A percentile compares a stretch with the other conserved stretches of the same genome.
phyloP scores from a whole-genome alignment of 2,797 vertebrate genomes.

The Melanotaenia trifasciata region DNA sequence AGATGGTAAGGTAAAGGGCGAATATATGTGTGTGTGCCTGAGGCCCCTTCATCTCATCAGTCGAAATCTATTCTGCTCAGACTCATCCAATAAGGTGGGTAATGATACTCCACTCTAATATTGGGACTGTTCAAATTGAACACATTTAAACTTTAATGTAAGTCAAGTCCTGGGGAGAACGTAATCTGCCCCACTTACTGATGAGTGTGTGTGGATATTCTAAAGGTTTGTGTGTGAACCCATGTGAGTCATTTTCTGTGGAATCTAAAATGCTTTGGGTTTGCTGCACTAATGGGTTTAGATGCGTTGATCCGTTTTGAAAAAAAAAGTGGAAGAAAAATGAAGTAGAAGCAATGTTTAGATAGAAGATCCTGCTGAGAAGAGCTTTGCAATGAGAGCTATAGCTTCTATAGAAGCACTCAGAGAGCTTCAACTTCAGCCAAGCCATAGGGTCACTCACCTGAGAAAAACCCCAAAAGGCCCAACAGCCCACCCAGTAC shows the following conservation, averaged over 20 bases:
- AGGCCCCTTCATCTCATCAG: slow-evolving; percentile 79
- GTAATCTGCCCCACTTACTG: slow-evolving; percentile 66
- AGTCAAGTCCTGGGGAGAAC: slow-evolving; percentile 79
- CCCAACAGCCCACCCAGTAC: no score
- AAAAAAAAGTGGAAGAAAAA: slow-evolving; percentile 47
- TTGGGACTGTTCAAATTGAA: slow-evolving; percentile 76
- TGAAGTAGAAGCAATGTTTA: slow-evolving; percentile 43
- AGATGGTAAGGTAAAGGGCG: slow-evolving; percentile 10
- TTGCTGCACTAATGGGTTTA: slow-evolving; percentile 66
- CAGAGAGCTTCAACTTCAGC: no score
- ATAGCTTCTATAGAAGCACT: no score
- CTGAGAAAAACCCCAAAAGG: no score
- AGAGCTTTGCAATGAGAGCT: slow-evolving; percentile 40
- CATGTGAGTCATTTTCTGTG: slow-evolving; percentile 31
- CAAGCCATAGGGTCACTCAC: no score
- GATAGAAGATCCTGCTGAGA: slow-evolving; percentile 44
- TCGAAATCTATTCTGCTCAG: slow-evolving; percentile 77
- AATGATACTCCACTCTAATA: slow-evolving; percentile 81
- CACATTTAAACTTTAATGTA: slow-evolving; percentile 82
- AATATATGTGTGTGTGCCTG: slow-evolving; percentile 43
- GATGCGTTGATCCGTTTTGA: slow-evolving; percentile 52
- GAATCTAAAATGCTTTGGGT: slow-evolving; percentile 34
- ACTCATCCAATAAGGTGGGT: slow-evolving; percentile 78
- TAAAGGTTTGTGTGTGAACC: slow-evolving; percentile 17
- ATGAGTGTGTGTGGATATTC: slow-evolving; percentile 11